Base-by-base conservation (phyloP, 2,113 vertebrate genomes). In the Cnemophilus loriae region DNA sequence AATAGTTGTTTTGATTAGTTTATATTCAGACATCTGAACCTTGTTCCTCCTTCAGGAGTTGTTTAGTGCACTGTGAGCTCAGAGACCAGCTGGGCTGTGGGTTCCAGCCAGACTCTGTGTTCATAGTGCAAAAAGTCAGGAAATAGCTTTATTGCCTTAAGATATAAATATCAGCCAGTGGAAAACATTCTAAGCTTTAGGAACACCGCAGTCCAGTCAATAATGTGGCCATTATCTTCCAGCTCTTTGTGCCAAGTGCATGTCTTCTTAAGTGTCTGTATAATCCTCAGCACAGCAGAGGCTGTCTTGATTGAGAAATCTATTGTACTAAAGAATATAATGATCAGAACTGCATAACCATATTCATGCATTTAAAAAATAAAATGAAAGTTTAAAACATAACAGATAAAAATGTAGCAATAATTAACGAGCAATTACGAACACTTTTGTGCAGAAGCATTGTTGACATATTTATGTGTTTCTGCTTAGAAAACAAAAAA, bases 1-100 rank as follows among this genome's bases (percentile, higher is more conserved):
- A 95, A 89, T 52, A 61, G 65, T 78, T 93, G 61, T 93, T 97
- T 95, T 95, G 64, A 87, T 95, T 92, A 92, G 83, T 92, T 96
- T 90, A 65, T 64, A 75, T 83, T 96, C 78, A 90, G 89, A 85
- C 75, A 91, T 95, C 82, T 67, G 82, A 95, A 95, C 82, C 75
- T 85, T 80, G 84, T 39, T 96, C 63, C 71, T 96, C 78, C 87
- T 96, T 90, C 93, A 96, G 67, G 67, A 90, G 82, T 23, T 91
- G 70, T 89, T 91, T 39, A 86, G 91, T 4, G 2, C 75, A 69
- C 74, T n/a, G 37, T 84, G 94, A 96, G 89, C 89, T 91, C 91
- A 80, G 77, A 79, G 73, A 95, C 73, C 93, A 95, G 94, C 89
- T 92, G 92, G 80, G 88, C 71, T 85, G 55, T 61, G 78, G 42